Evolutionary conservation across 2,888 invertebrate genomes (phyloP).

Genomic region (Gnatocerus cornutus): DNA sequence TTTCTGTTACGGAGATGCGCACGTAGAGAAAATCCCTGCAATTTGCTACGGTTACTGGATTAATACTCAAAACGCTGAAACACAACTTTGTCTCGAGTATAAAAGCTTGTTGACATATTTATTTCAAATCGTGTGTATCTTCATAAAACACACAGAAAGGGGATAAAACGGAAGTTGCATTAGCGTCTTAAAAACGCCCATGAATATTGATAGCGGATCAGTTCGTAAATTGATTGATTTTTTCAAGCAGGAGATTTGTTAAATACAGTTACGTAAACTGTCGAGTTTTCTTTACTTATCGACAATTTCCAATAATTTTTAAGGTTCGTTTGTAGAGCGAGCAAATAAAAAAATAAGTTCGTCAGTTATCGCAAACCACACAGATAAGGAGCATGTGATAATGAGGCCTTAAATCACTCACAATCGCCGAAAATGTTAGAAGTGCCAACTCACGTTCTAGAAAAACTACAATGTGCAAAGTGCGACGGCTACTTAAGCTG

Average conservation of each 20-base stretch:
- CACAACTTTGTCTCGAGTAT: conserved; percentile 18
- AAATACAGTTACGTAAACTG: too few species aligned
- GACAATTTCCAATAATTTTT: too few species aligned
- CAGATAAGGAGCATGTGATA: conserved; percentile 5
- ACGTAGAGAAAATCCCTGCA: conserved; percentile 47
- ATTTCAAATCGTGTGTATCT: conserved; percentile 34
- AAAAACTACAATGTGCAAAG: conserved; percentile 58
- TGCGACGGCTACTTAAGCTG: conserved; percentile 61
- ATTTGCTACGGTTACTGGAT: conserved; percentile 47
- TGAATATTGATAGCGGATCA: too few species aligned
- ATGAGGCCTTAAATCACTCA: background rate
- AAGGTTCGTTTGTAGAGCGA: background rate
- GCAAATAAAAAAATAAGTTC: conserved; percentile 7
- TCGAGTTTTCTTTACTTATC: too few species aligned
- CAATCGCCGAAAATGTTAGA: conserved; percentile 54
- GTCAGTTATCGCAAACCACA: conserved; percentile 7
- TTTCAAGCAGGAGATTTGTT: too few species aligned
- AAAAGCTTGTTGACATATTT: conserved; percentile 44
- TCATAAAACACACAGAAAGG: conserved; percentile 9
- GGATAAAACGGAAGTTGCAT: background rate
- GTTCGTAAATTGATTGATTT: too few species aligned
- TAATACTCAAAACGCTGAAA: conserved; percentile 46
- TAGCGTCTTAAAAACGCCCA: too few species aligned
- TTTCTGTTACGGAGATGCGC: conserved; percentile 45
- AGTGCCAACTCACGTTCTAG: conserved; percentile 56